phyloP scores from a whole-genome alignment of 2,113 vertebrate genomes.

The Corydoras maculifer region DNA sequence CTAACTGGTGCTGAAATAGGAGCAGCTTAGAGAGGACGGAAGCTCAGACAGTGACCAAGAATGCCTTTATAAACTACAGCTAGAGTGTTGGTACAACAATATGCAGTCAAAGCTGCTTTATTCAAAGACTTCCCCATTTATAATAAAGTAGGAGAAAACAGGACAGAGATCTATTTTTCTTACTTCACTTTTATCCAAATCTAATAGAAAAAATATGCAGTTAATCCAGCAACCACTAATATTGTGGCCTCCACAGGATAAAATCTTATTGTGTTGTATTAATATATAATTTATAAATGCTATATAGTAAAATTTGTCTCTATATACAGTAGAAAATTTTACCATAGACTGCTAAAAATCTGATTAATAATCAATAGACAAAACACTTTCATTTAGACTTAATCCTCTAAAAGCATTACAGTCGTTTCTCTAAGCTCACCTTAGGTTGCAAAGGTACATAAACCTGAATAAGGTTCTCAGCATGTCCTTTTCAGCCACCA shows the following conservation, averaged over 20 bases:
- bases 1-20: conserved; percentile 25
- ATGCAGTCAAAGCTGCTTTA: conserved; percentile 19
- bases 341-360: background rate
- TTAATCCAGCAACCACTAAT: too few species aligned
- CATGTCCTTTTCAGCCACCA: conserved; percentile 10
- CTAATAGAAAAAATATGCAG: too few species aligned
- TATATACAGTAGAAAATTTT: background rate
- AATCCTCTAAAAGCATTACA: conserved; percentile 39
- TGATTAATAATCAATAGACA: conserved; percentile 26
- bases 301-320: conserved; percentile 1
- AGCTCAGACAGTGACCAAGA: conserved; percentile 10
- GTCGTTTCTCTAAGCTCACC: conserved; percentile 9
- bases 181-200: too few species aligned
- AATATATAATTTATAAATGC: background rate
- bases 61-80: conserved; percentile 7
- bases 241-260: too few species aligned
- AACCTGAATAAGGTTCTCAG: background rate
- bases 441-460: conserved; percentile 3
- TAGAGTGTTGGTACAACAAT: conserved; percentile 11
- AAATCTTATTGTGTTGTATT: too few species aligned
- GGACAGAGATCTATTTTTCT: background rate
- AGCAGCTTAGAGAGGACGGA: conserved; percentile 12
- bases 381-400: conserved; percentile 31
- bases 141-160: background rate
- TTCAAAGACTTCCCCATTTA: conserved; percentile 8